Percentiles rank a stretch among this genome's conserved stretches.
Evolutionary conservation across 2,888 invertebrate genomes (phyloP).

Genomic region (Pimpla rufipes): DNA sequence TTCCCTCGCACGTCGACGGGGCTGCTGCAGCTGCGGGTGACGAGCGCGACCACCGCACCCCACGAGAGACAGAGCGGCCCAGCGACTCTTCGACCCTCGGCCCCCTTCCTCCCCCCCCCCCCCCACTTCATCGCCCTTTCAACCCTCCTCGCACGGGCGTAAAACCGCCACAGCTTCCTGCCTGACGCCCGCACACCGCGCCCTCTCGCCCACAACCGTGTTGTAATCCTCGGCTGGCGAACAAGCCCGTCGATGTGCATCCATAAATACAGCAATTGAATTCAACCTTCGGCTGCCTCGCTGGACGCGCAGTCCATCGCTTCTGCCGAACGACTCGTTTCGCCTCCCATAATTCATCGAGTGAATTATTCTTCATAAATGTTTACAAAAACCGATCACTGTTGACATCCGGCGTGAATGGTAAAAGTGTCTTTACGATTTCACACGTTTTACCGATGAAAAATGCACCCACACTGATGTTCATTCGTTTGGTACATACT

Average conservation of each 20-base stretch:
- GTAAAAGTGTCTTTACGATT: background rate
- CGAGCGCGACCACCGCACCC: slow-evolving; percentile 34
- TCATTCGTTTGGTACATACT: too few species aligned
- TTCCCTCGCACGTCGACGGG: slow-evolving; percentile 24
- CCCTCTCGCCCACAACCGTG: slow-evolving; percentile 43
- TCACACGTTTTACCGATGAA: too few species aligned
- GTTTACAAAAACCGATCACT: background rate
- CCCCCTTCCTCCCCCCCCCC: background rate
- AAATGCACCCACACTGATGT: too few species aligned
- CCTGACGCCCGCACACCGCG: background rate
- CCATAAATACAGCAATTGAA: slow-evolving; percentile 62
- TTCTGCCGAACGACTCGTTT: background rate
- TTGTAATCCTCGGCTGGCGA: slow-evolving; percentile 63
- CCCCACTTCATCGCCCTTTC: background rate
- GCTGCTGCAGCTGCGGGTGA: slow-evolving; percentile 35
- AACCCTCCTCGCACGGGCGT: slow-evolving; percentile 1
- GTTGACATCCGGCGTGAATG: background rate
- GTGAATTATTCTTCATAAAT: background rate
- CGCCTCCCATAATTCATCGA: background rate
- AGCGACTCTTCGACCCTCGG: slow-evolving; percentile 12
- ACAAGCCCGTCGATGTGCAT: slow-evolving; percentile 50
- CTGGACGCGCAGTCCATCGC: background rate
- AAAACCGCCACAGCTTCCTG: slow-evolving; percentile 13
- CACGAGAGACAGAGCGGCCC: slow-evolving; percentile 11
- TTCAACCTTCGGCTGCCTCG: slow-evolving; percentile 18